Evolutionary conservation across 2,888 invertebrate genomes (phyloP), one percentile per base, ranked within the genome.

Genomic region (Cantharis flavilabris): DNA sequence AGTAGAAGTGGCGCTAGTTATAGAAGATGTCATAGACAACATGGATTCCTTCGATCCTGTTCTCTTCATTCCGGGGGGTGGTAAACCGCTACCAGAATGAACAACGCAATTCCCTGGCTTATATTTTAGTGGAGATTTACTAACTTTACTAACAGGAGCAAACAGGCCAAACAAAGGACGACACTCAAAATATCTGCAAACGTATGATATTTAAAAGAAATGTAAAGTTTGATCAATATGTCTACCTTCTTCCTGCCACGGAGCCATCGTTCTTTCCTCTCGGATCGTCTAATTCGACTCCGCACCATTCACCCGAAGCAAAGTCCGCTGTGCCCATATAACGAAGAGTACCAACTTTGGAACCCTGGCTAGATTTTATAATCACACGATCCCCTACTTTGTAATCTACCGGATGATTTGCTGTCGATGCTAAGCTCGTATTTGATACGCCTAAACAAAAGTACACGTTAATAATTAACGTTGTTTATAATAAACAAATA

Each of bases 181-280:
- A 88, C 98, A 99, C 82, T 95, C 94, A 90, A 99, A 99, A 90
- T 99, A 99, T 89, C 98, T 97, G 85, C 80, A 83, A 83, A 14
- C 10, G 72, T 77, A 67, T 73, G 3, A 28, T 23, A 63, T 16
- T 71, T 23, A 67, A 33, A 49, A 18, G 13, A 5, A 49, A 23
- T 16, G 33, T 62, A 5, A 63, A 30, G 18, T 73, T 70, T 3
- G 64, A 26, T 13, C 4, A n/a, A 20, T 18, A 20, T 64, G 23
- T 14, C 63, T 77, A 98, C 97, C 97, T 95, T 89, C 94, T 94
- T 74, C 97, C 98, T 81, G 94, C 96, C 33, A 98, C 97, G 71
- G 96, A 94, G 76, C 99, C 98, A 86, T 99, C 98, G 88, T 99
- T 98, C 89, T 98, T 98, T 73, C 99, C 99, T 77, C 94, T 89